Conservation (phyloP, 2,888 invertebrate species). For the Spatulosminthurus flaviceps region DNA sequence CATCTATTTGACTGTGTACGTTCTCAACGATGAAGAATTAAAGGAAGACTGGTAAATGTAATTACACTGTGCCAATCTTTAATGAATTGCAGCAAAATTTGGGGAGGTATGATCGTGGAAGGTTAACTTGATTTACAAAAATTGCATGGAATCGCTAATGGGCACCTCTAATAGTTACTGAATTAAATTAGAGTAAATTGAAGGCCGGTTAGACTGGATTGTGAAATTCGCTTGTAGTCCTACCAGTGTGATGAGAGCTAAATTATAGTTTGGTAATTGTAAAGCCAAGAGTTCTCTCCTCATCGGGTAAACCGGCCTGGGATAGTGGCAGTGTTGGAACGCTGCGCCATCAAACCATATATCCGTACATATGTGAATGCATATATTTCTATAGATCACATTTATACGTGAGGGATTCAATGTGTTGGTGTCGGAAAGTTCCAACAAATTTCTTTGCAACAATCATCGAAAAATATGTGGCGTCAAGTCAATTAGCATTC, state of each 20-base stretch:
- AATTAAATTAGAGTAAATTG: slow-evolving; percentile 47
- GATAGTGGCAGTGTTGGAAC: too few species aligned
- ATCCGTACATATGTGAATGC: neutral
- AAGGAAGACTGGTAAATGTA: neutral
- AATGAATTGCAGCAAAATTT: neutral
- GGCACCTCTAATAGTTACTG: slow-evolving; percentile 32
- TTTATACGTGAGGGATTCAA: neutral
- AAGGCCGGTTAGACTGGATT: slow-evolving; percentile 43
- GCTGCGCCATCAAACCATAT: neutral
- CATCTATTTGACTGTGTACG: neutral
- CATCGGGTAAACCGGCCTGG: neutral
- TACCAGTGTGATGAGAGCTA: slow-evolving; percentile 35
- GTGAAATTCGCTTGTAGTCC: neutral
- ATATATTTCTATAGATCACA: neutral
- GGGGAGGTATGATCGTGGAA: neutral
- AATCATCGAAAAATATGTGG: slow-evolving; percentile 31
- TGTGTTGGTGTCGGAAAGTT: neutral
- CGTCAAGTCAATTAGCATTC: slow-evolving; percentile 52
- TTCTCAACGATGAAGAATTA: neutral
- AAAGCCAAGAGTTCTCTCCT: neutral
- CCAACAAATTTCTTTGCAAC: neutral
- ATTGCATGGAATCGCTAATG: slow-evolving; percentile 32
- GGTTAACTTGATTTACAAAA: slow-evolving; percentile 31
- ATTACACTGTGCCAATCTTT: neutral
- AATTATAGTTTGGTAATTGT: slow-evolving; percentile 36